Conservation (phyloP, 2,113 vertebrate species). For the Amphiprion percula region DNA sequence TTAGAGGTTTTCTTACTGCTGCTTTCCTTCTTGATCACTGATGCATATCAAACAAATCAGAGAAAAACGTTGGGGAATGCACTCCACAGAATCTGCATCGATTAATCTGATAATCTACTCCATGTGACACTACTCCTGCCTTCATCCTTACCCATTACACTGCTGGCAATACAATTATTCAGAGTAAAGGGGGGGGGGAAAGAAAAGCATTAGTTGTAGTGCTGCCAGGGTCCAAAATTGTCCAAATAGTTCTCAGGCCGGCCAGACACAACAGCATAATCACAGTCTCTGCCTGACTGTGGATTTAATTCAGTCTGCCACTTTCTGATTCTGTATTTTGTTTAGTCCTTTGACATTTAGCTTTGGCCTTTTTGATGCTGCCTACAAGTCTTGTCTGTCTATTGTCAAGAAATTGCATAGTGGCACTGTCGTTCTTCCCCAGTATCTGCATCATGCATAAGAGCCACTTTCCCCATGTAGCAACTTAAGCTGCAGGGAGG, state of each 20-base stretch:
- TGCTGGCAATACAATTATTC: constrained; percentile 58
- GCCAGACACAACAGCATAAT: constrained; percentile 68
- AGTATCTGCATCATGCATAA: constrained; percentile 28
- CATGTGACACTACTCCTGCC: constrained; percentile 60
- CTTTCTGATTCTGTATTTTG: constrained; percentile 26
- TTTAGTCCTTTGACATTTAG: constrained; percentile 41
- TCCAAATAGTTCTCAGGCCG: constrained; percentile 68
- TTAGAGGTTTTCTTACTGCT: constrained; percentile 30
- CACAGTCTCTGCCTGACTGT: constrained; percentile 49
- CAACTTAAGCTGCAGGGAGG: constrained; percentile 16
- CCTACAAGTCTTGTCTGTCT: constrained; percentile 42
- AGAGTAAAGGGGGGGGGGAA: background rate
- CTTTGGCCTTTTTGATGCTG: constrained; percentile 27
- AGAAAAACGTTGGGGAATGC: constrained; percentile 27
- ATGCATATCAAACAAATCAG: constrained; percentile 42
- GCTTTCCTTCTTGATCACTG: constrained; percentile 34
- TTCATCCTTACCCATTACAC: constrained; percentile 33
- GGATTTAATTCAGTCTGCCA: constrained; percentile 38
- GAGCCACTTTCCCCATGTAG: constrained; percentile 2
- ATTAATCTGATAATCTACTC: constrained; percentile 71
- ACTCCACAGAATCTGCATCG: constrained; percentile 29
- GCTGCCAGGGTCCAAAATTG: constrained; percentile 61
- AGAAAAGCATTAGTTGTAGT: constrained; percentile 48
- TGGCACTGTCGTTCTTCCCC: background rate
- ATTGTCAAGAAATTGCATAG: constrained; percentile 33